A percentile compares a stretch with the other conserved stretches of the same genome.
These are phyloP conservation scores for Smittia aterrima DNA, from an alignment of 2,888 invertebrate genomes.

Conservation along the genomic window DNA sequence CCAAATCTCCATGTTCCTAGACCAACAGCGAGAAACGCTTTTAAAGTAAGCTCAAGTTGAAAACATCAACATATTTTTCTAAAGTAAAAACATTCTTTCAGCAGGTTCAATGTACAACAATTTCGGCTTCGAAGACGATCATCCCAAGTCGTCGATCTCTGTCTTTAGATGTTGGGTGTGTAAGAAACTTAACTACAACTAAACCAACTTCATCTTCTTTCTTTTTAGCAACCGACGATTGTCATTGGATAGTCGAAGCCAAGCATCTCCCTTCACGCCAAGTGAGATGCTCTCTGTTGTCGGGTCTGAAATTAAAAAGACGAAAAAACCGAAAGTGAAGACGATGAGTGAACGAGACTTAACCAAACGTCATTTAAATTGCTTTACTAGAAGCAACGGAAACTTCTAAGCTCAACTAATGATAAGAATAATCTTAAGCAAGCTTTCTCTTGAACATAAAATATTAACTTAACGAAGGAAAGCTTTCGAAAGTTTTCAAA, in stretches of 20 bases:
- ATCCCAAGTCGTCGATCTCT: conserved; percentile 45
- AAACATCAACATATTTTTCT: conserved; percentile 32
- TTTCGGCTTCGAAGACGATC: conserved; percentile 44
- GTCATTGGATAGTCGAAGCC: conserved; percentile 43
- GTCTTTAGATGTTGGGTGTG: conserved; percentile 44
- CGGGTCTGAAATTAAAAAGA: conserved; percentile 60
- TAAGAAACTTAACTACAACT: background rate
- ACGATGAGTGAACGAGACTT: conserved; percentile 61
- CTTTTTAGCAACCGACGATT: conserved; percentile 43
- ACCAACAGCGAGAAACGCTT: conserved; percentile 45
- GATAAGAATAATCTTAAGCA: background rate
- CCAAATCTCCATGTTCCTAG: conserved; percentile 44
- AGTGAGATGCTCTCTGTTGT: conserved; percentile 54
- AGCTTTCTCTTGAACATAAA: background rate
- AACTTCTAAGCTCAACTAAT: background rate
- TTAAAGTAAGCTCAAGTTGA: conserved; percentile 43
- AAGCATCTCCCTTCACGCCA: conserved; percentile 42
- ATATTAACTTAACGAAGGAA: conserved; percentile 9
- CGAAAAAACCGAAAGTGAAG: conserved; percentile 59
- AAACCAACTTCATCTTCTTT: background rate
- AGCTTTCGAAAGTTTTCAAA: background rate
- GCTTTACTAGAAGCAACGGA: conserved; percentile 46
- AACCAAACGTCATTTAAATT: conserved; percentile 51
- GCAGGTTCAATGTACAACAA: conserved; percentile 45
- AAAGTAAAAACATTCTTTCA: conserved; percentile 27